Evolutionary conservation across 2,797 vertebrate genomes (phyloP), one percentile per base, ranked within the genome.

Genomic region (Lagodon rhomboides): DNA sequence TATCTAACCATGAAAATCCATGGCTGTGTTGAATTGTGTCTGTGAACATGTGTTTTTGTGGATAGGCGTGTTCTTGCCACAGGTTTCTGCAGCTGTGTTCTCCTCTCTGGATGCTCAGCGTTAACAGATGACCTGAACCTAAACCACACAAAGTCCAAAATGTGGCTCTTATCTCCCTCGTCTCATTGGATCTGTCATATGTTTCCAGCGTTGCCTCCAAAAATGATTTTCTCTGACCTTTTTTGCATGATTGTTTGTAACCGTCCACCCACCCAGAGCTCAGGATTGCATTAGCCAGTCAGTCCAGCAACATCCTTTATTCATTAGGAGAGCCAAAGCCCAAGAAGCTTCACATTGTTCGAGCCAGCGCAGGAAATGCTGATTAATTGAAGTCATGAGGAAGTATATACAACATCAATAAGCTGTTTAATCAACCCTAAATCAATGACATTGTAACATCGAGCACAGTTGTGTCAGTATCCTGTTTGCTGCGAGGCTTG

Each of bases 141-240:
- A 22, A 73, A 55, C 47, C 5, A 17, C 64, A 75, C 61, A 58
- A 56, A 71, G 22, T 23, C 11, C 27, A 51, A 51, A 49, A 62
- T 51, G 27, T 8, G 3, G 6, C 18, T 62, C 23, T 23, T 55
- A 74, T 74, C 76, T 25, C 22, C 3, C 20, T 38, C 46, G n/a
- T 72, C 49, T 85, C 27, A n/a, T 15, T 71, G 54, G 58, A 73
- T 80, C 38, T 77, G 60, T 68, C 38, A 73, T 63, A 41, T 69
- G 71, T 86, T 76, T 53, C 75, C 73, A 34, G 15, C 44, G 49
- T 46, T 74, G 53, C 78, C 44, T 50, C 71, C 38, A 55, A 75
- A 38, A 77, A 71, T 73, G 34, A 82, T 87, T 85, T 85, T 61
- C 51, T 27, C 64, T 81, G 76, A 85, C 80, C 75, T 87, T 88